These are phyloP conservation scores for Spisula solida DNA, from an alignment of 2,888 invertebrate genomes.

Conservation along the genomic window DNA sequence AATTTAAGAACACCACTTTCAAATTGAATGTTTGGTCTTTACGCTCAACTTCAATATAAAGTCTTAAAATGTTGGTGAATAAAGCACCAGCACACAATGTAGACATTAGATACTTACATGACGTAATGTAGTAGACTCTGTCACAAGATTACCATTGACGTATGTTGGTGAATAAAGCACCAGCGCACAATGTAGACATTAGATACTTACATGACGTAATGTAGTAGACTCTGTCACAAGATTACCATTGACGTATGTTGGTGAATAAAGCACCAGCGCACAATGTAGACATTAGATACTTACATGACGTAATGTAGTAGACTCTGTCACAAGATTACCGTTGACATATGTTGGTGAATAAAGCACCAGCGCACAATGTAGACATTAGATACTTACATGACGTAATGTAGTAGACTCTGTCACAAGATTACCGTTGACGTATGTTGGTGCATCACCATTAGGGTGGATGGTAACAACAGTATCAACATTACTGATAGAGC, in stretches of 20 bases:
- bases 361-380: background rate
- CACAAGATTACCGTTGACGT: constrained; percentile 86
- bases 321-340: constrained; percentile 82
- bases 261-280: background rate
- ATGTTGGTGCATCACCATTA: constrained; percentile 85
- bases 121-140: constrained; percentile 79
- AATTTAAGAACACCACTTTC: too few relatives aligned
- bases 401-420: constrained; percentile 79
- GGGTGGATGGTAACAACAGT: constrained; percentile 82
- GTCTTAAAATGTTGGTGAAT: too few relatives aligned
- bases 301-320: constrained; percentile 84
- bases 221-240: constrained; percentile 79
- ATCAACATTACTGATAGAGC: constrained; percentile 82
- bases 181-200: background rate
- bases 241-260: constrained; percentile 84
- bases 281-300: constrained; percentile 58
- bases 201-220: constrained; percentile 85
- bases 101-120: constrained; percentile 82
- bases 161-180: constrained; percentile 52
- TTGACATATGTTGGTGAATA: constrained; percentile 78
- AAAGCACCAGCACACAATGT: background rate
- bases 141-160: constrained; percentile 85
- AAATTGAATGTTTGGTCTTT: too few relatives aligned
- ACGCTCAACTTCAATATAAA: too few relatives aligned
- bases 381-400: constrained; percentile 81